Base-by-base conservation (phyloP, 1,140 invertebrate species). In the Antheraea pernyi region DNA sequence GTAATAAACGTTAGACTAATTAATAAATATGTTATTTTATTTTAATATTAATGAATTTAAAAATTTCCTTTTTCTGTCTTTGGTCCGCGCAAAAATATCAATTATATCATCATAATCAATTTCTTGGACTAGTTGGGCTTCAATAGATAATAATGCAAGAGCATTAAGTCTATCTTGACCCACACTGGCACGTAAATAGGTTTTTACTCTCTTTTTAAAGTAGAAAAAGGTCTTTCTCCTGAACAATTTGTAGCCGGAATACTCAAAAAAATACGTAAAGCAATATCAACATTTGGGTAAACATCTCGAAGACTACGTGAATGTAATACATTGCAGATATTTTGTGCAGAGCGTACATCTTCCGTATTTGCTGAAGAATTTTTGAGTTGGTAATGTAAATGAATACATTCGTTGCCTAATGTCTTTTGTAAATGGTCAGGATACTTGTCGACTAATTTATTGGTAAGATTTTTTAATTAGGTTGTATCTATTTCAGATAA, bases 341-440 rank as follows among this genome's bases (percentile, higher is more conserved):
- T 65, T 65, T 65, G n/a, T 18, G 64, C 39, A 66, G 39, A 66
- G 65, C 65, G 65, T 66, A 65, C 62, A 63, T 63, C 64, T 65
- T 66, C 37, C 19, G 65, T 66, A 53, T 53, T 53, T 46, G 11
- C 46, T 48, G 13, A 19, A 22, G 65, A 66, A 65, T 11, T 16
- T 65, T 65, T 65, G 30, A 65, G 63, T 65, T 42, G 22, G 1
- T 16, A 65, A 65, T 65, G 37, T 65, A 65, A 65, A 42, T 65
- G 63, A 65, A 65, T 46, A 46, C 63, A 42, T 65, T 65, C 63
- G 16, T 46, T 18, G 10, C 63, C 19, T 65, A 65, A 65, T 42
- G 63, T 65, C 37, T 65, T 36, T 39, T 65, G 10, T 39, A 65
- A 42, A 65, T 65, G 36, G 63, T 65, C 36, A 65, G 37, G 63